Evolutionary conservation across 2,888 invertebrate genomes (phyloP), one percentile per base, ranked within the genome.

Genomic region (Brachycybe producta): DNA sequence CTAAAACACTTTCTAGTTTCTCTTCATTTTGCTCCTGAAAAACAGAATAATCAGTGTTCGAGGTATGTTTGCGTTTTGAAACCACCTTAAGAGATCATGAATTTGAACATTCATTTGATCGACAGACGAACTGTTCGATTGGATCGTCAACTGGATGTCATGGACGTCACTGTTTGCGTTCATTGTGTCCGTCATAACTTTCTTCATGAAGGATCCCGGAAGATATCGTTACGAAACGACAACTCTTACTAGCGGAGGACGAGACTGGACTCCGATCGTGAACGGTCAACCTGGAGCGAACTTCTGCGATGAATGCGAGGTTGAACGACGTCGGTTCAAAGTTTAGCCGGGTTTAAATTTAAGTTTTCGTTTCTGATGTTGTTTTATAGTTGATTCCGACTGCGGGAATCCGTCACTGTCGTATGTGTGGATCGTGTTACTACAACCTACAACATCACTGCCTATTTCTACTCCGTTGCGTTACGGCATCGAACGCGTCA

Each of bases 291-390:
- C 13, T 8, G 40, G 40, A 24, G 5, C n/a, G 2, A 36, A 39
- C 13, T 48, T 48, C 19, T 48, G 48, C 17, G 48, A 48, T 30
- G 48, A 48, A 28, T 48, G 48, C 17, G 48, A 48, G 48, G 48
- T 26, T 17, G 21, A 28, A n/a, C 2, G 2, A 15, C 2, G 24
- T 19, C n/a, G n/a, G 8, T 30, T 30, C n/a, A 1, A 42, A 2
- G 8, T 2, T 7, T 42, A 3, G 27, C 42, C 2, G 15, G 15
- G 27, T 41, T 4, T n/a, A 4, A 5, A 30, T 4, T 4, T 5
- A n/a, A 4, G 35, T 38, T 38, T 17, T 38, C 15, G 8, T 23
- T 2, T 7, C 36, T 28, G 38, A 15, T n/a, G 4, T 17, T 3
- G 8, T 32, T 15, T 44, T 24, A 7, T 30, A 48, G 48, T 19